Conservation (phyloP, 1,140 invertebrate genomes). For the Trichonephila inaurata region DNA sequence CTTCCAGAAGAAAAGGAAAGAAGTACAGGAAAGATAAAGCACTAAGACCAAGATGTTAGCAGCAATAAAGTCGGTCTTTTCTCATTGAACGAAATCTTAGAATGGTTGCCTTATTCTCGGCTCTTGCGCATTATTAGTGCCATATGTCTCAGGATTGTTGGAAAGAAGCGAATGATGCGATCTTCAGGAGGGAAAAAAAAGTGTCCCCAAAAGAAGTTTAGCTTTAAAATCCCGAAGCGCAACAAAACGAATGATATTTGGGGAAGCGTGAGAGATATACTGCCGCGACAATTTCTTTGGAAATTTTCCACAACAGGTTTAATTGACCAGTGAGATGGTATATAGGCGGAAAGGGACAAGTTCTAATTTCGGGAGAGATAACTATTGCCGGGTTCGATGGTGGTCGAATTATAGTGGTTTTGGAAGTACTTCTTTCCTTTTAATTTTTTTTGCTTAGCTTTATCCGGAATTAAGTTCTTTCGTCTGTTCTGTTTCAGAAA, state of each 20-base stretch:
- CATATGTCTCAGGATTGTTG: constrained; percentile 63
- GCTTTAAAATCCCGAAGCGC: constrained; percentile 60
- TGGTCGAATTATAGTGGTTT: not conserved
- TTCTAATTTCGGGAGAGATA: not conserved
- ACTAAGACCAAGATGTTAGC: constrained; percentile 75
- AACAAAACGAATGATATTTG: constrained; percentile 28
- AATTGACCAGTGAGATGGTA: not conserved
- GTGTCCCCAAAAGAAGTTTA: constrained; percentile 60
- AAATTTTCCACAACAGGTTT: constrained; percentile 24
- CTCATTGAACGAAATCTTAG: constrained; percentile 68
- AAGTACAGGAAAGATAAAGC: constrained; percentile 69
- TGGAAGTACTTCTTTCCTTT: not conserved
- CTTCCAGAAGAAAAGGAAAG: constrained; percentile 11
- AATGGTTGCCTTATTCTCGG: constrained; percentile 72
- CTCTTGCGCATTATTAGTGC: constrained; percentile 74
- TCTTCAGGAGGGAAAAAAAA: not conserved
- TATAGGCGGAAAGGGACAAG: not conserved
- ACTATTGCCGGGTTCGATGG: not conserved
- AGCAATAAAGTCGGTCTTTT: constrained; percentile 73
- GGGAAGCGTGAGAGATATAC: constrained; percentile 62
- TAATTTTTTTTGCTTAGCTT: not conserved
- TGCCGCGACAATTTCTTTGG: not conserved
- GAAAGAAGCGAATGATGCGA: constrained; percentile 18
- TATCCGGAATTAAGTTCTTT: too few relatives aligned
- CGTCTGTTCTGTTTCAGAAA: too few relatives aligned